A percentile compares a stretch with the other conserved stretches of the same genome.
phyloP scores from a whole-genome alignment of 2,113 vertebrate genomes.

The Pomatostomus ruficeps region DNA sequence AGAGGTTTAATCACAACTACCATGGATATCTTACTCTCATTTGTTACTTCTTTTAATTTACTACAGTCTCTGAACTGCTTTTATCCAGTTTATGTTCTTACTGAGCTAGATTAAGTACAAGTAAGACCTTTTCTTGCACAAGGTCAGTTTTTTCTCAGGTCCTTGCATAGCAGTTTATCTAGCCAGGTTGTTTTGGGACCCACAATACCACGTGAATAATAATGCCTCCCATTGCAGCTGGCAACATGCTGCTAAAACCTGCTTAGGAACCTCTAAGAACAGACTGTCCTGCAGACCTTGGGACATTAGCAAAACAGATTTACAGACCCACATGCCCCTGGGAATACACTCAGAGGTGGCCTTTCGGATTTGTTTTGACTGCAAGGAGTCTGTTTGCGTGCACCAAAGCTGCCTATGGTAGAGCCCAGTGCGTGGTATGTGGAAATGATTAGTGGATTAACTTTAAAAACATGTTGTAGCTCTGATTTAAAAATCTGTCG shows the following conservation, averaged over 20 bases:
- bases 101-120: neutral
- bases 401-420: neutral
- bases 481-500: neutral
- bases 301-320: neutral
- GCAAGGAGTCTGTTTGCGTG: neutral
- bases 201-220: neutral
- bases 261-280: neutral
- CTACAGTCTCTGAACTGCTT: neutral
- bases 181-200: neutral
- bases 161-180: neutral
- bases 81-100: neutral
- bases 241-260: neutral
- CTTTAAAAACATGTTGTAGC: neutral
- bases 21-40: neutral
- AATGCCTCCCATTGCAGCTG: neutral
- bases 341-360: neutral
- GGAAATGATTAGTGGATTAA: neutral
- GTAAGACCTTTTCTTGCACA: neutral
- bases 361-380: neutral
- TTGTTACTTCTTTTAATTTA: neutral
- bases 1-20: neutral
- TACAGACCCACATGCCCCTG: neutral
- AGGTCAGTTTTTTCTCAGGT: constrained; percentile 34
- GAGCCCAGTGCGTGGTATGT: neutral
- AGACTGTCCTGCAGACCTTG: neutral